Percentiles rank a stretch among this genome's conserved stretches.
Conservation (phyloP, 2,113 vertebrate species). For the Apodemus speciosus region DNA sequence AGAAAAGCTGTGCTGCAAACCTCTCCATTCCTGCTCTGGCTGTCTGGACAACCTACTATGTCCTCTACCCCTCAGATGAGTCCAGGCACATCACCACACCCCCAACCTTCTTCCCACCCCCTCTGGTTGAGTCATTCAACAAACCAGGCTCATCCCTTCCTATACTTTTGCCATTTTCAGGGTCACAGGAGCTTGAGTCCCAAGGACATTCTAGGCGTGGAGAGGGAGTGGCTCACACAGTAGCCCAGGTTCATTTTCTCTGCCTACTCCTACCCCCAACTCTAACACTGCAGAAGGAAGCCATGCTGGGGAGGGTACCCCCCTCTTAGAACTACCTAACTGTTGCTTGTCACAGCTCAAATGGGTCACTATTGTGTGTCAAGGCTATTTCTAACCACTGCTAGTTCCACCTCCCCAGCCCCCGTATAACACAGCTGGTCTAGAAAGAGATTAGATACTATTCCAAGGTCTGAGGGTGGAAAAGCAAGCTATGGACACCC, state of each 20-base stretch:
- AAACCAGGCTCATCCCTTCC: neutral
- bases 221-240: neutral
- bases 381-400: neutral
- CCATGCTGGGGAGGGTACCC: neutral
- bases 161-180: neutral
- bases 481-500: neutral
- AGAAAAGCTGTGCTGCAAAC: neutral
- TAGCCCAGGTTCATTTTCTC: neutral
- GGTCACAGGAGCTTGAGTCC: neutral
- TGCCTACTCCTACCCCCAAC: neutral
- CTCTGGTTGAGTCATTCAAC: slow-evolving; percentile 49
- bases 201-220: neutral
- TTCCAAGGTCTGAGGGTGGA: neutral
- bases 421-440: neutral
- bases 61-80: neutral
- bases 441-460: neutral
- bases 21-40: neutral
- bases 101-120: neutral
- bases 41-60: neutral
- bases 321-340: neutral
- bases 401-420: neutral
- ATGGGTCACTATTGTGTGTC: neutral
- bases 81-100: neutral
- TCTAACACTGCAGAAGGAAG: neutral
- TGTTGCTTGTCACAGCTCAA: slow-evolving; percentile 11